Evolutionary conservation across 2,113 vertebrate species (phyloP).

Genomic region (Ciconia maguari): DNA sequence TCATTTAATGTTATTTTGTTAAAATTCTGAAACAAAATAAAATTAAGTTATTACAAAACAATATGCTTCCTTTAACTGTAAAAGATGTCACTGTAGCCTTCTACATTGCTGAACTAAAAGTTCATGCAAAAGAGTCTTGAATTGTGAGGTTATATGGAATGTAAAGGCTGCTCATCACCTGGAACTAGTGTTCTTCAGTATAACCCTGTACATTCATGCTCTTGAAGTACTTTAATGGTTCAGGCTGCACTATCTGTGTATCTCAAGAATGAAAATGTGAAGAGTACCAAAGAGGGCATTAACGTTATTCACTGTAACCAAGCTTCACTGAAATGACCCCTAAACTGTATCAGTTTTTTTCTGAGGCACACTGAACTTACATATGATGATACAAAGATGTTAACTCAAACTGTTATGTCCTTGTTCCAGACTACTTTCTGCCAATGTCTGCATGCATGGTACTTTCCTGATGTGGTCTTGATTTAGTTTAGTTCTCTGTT

Average conservation of each 20-base stretch:
- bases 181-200: not conserved
- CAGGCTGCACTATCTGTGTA: not conserved
- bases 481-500: not conserved
- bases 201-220: not conserved
- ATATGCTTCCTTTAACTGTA: not conserved
- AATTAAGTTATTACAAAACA: not conserved
- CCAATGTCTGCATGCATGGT: not conserved
- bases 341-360: not conserved
- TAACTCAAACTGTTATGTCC: not conserved
- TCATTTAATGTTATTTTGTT: not conserved
- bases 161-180: not conserved
- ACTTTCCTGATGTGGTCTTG: not conserved
- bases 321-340: not conserved
- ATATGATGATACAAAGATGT: not conserved
- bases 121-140: not conserved
- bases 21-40: not conserved
- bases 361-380: not conserved
- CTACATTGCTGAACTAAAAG: not conserved
- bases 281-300: not conserved
- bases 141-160: not conserved
- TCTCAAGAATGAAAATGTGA: not conserved
- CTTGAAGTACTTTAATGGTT: not conserved
- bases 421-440: not conserved
- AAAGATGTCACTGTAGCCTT: not conserved
- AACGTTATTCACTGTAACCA: not conserved